These are phyloP conservation scores for Drosophila nigricruria DNA, from an alignment of 2,888 invertebrate genomes.

Conservation along the genomic window DNA sequence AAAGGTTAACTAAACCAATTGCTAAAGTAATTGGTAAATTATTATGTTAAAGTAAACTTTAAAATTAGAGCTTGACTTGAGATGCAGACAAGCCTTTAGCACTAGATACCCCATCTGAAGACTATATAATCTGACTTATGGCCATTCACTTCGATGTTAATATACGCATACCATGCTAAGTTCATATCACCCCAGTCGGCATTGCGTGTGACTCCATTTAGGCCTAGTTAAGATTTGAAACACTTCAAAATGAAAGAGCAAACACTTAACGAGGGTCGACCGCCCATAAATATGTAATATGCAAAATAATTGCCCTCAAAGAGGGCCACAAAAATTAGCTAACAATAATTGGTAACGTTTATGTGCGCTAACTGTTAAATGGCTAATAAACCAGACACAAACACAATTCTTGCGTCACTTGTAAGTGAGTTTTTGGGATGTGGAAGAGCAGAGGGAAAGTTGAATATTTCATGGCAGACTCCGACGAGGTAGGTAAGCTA, in stretches of 20 bases:
- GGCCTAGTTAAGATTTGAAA: slow-evolving; percentile 20
- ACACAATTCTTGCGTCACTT: slow-evolving; percentile 6
- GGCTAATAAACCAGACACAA: slow-evolving; percentile 60
- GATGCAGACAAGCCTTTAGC: not conserved
- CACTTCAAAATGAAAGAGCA: not conserved
- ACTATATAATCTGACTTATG: slow-evolving; percentile 2
- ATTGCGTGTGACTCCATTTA: slow-evolving; percentile 14
- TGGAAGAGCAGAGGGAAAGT: slow-evolving; percentile 50
- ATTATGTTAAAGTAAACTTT: not conserved
- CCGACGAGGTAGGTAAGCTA: slow-evolving; percentile 19
- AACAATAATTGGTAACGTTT: slow-evolving; percentile 76
- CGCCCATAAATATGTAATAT: slow-evolving; percentile 43
- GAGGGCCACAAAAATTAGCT: slow-evolving; percentile 57
- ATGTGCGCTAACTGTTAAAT: slow-evolving; percentile 78
- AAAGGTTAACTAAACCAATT: not conserved
- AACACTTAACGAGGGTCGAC: slow-evolving; percentile 1
- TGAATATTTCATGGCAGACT: slow-evolving; percentile 24
- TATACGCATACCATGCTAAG: not conserved
- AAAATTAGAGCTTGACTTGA: not conserved
- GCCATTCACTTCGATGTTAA: slow-evolving; percentile 11
- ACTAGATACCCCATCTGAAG: not conserved
- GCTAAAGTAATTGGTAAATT: not conserved
- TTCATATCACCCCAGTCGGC: slow-evolving; percentile 1
- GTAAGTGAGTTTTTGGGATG: slow-evolving; percentile 51
- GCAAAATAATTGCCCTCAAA: slow-evolving; percentile 48